Base-by-base conservation (phyloP, 2,113 vertebrate species). In the Lethenteron camtschaticum region DNA sequence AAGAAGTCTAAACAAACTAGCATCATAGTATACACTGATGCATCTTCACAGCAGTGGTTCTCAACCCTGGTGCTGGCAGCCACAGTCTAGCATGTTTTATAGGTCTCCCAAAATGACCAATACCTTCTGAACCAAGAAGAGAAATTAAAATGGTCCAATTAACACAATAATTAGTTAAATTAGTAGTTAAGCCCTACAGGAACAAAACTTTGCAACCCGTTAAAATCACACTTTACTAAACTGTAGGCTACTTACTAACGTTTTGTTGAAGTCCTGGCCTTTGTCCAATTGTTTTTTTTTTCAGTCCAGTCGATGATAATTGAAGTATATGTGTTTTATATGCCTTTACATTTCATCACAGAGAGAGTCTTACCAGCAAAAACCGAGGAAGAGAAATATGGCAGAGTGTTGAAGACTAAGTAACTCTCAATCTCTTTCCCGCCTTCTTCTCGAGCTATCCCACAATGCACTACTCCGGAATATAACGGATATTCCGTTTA, bases 1-100 rank as follows among this genome's bases (percentile, higher is more conserved):
- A 20, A 20, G 16, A 20, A 20, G 20, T 20, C 20, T 20, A 20
- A 20, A 20, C 20, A 20, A 20, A 20, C 20, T 20, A 20, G 20
- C 20, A 20, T 20, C 20, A 20, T 20, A 20, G 20, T 20, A 20
- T 20, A 20, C 20, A 20, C 20, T 20, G 20, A 2, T 20, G 20
- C 20, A 20, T 20, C 20, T 20, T 20, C 20, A 20, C 20, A 20
- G 20, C 20, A 20, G 20, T 20, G 20, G 20, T 20, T 20, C 20
- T 20, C 20, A 20, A 20, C 20, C 20, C 20, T 20, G 75, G 66
- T 68, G 72, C 71, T 71, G 56, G 12, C 71, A 72, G 72, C 68
- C 57, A 71, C 12, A 63, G 71, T 72, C 70, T 73, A 70, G 70
- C 75, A 73, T 73, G 73, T 72, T 72, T 71, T 70, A 70, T 57